phyloP scores from a whole-genome alignment of 2,113 vertebrate genomes.

The Axis porcinus region DNA sequence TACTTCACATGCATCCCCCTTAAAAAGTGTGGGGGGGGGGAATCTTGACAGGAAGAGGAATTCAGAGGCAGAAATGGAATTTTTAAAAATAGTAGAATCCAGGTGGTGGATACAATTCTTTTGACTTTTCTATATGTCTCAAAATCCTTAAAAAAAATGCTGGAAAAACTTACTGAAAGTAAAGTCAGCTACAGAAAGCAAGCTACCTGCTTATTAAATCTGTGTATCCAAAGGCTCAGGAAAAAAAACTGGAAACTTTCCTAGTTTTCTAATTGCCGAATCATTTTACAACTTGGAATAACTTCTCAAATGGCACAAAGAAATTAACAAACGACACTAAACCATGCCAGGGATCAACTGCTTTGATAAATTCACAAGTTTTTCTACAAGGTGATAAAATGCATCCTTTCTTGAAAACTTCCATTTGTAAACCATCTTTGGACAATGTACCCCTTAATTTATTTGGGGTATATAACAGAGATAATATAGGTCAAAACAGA shows the following conservation, averaged over 20 bases:
- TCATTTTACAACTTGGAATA: background rate
- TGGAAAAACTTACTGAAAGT: background rate
- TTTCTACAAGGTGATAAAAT: background rate
- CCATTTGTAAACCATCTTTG: background rate
- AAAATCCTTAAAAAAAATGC: constrained; percentile 3
- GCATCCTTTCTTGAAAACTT: background rate
- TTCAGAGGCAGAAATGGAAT: background rate
- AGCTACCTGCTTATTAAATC: constrained; percentile 23
- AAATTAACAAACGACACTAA: background rate
- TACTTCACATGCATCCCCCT: background rate
- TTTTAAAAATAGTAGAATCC: background rate
- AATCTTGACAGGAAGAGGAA: background rate
- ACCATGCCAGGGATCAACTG: background rate
- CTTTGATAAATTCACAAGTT: constrained; percentile 25
- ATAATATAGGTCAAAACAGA: background rate
- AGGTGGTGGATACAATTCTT: background rate
- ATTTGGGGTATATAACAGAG: background rate
- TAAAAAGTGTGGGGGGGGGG: background rate
- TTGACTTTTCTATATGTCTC: background rate
- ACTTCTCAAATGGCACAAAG: constrained; percentile 37
- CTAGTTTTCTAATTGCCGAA: constrained; percentile 15
- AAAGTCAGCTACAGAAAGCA: background rate
- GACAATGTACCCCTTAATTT: background rate
- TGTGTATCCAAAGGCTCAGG: background rate
- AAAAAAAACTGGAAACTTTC: background rate